A percentile compares a stretch with the other conserved stretches of the same genome.
Conservation (phyloP, 2,113 vertebrate genomes). For the Thryonomys swinderianus region DNA sequence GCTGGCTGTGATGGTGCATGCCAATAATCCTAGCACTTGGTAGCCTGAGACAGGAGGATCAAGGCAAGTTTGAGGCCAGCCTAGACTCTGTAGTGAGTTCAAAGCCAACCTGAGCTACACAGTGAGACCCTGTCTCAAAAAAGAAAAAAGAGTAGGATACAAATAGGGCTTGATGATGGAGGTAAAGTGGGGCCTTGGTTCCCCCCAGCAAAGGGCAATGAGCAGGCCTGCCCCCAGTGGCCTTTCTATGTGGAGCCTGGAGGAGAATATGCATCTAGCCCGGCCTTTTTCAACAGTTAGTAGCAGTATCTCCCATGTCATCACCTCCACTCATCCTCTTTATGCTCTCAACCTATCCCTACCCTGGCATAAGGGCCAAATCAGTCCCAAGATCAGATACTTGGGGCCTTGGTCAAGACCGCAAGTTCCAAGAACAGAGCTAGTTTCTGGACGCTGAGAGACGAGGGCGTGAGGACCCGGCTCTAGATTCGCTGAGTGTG, state of each 20-base stretch:
- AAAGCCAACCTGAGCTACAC: too few species aligned
- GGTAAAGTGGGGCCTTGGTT: background rate
- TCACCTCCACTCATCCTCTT: background rate
- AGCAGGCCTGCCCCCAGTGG: background rate
- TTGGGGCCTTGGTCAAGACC: background rate
- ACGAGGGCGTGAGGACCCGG: background rate
- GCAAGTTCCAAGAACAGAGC: background rate
- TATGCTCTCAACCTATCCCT: background rate
- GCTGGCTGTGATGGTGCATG: too few species aligned
- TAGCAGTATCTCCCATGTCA: fast-evolving
- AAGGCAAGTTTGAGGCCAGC: too few species aligned
- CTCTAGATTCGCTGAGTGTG: background rate
- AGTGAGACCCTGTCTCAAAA: too few species aligned
- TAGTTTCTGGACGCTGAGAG: background rate
- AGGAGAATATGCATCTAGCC: background rate
- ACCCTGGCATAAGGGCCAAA: background rate
- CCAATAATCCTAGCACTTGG: too few species aligned
- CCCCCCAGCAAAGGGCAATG: background rate
- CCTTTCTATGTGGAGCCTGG: background rate
- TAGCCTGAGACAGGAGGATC: too few species aligned
- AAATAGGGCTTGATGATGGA: background rate
- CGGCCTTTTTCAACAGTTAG: background rate
- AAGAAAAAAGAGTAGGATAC: background rate
- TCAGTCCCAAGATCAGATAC: background rate
- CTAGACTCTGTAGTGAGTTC: too few species aligned